A percentile compares a stretch with the other conserved stretches of the same genome.
phyloP scores from a whole-genome alignment of 2,113 vertebrate species.

The Platycercus adscitus region DNA sequence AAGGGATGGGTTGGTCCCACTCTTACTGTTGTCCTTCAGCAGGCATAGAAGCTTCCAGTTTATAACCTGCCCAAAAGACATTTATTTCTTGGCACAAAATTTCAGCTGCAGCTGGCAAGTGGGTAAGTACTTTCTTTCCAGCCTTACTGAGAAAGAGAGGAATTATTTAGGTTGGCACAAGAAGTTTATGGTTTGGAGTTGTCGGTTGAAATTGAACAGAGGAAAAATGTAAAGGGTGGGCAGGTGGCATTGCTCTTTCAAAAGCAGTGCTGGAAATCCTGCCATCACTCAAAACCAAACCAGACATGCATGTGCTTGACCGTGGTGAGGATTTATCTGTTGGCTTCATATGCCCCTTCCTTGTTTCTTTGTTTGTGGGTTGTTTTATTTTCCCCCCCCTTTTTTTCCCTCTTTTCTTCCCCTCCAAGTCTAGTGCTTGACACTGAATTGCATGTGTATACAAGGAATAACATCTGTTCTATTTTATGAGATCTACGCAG shows the following conservation, averaged over 20 bases:
- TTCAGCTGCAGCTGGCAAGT: conserved; percentile 51
- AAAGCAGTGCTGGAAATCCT: background rate
- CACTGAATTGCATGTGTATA: background rate
- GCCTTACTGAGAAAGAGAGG: background rate
- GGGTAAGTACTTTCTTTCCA: conserved; percentile 32
- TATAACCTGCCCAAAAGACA: conserved; percentile 45
- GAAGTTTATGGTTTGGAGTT: conserved; percentile 36
- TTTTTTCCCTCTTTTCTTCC: background rate
- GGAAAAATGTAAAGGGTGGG: background rate
- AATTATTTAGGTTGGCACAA: conserved; percentile 62
- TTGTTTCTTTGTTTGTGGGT: background rate
- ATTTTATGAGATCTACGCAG: background rate
- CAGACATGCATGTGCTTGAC: background rate
- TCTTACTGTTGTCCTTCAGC: conserved; percentile 18
- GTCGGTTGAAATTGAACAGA: conserved; percentile 37
- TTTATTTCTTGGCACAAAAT: conserved; percentile 59
- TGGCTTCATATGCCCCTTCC: background rate
- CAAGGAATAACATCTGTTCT: conserved; percentile 21
- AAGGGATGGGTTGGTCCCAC: background rate
- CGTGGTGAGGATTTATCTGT: background rate
- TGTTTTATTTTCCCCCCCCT: too few relatives aligned
- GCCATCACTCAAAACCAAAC: background rate
- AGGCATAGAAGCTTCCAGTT: conserved; percentile 16
- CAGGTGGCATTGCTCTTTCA: background rate
- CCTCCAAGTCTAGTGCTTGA: background rate